These are phyloP conservation scores for Ictalurus punctatus DNA, from an alignment of 2,113 vertebrate species.

Conservation along the genomic window DNA sequence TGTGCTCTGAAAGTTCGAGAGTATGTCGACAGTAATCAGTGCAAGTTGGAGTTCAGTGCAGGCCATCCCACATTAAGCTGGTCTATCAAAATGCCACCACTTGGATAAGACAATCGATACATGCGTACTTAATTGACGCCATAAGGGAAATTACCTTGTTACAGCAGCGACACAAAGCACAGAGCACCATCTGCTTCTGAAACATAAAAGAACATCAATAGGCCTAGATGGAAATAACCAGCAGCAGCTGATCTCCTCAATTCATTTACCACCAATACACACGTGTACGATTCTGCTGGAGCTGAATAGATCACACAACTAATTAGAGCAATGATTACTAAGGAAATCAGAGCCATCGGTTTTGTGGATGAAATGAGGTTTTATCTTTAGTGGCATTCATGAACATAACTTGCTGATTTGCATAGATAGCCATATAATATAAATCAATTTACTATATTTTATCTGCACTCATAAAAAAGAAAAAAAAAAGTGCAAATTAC, in stretches of 20 bases:
- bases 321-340: neutral
- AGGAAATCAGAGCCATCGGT: neutral
- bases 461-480: neutral
- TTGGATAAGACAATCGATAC: neutral
- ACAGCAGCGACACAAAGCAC: neutral
- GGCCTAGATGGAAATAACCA: constrained; percentile 11
- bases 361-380: neutral
- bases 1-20: neutral
- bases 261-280: constrained; percentile 15
- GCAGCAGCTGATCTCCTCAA: constrained; percentile 8
- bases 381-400: neutral
- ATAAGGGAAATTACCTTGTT: constrained; percentile 14
- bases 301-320: constrained; percentile 9
- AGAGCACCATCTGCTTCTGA: constrained; percentile 21
- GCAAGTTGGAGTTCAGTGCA: neutral
- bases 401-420: neutral
- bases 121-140: neutral
- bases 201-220: neutral
- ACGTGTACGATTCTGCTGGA: neutral
- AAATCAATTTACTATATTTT: neutral
- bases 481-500: neutral
- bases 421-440: neutral
- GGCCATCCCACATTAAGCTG: neutral
- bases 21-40: neutral
- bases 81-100: constrained; percentile 10